Percentiles rank a stretch among this genome's conserved stretches.
phyloP scores from a whole-genome alignment of 2,888 invertebrate species.

The Lamproptera curius region DNA sequence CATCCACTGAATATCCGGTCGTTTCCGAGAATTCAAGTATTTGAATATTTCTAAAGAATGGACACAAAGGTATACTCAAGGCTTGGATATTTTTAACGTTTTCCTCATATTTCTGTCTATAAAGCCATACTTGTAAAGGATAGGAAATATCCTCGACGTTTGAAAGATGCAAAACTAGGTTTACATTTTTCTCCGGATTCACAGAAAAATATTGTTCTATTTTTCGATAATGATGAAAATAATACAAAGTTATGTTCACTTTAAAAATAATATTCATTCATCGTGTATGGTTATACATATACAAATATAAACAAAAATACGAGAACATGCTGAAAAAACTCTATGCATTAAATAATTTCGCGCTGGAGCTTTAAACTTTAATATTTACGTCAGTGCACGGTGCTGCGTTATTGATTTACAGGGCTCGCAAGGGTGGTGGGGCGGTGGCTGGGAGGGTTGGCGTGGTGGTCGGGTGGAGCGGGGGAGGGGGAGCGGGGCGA shows the following conservation, averaged over 20 bases:
- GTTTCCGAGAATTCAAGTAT: background rate
- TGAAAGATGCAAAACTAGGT: background rate
- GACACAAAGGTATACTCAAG: too few species aligned
- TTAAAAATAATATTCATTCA: too few species aligned
- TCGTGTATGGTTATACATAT: too few species aligned
- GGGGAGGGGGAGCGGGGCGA: background rate
- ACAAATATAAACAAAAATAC: too few species aligned
- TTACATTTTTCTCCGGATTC: too few species aligned
- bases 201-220: too few species aligned
- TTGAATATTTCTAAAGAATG: background rate
- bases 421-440: conserved; percentile 5
- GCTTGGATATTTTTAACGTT: too few species aligned
- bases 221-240: too few species aligned
- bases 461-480: background rate
- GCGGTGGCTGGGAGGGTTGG: background rate
- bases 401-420: conserved; percentile 23
- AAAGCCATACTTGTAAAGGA: background rate
- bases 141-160: background rate
- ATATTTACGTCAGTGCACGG: conserved; percentile 16
- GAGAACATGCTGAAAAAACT: too few species aligned
- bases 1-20: background rate
- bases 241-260: too few species aligned
- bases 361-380: conserved; percentile 5
- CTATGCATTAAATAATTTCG: background rate
- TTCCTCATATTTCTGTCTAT: background rate